These are phyloP conservation scores for Zonitis immaculata DNA, from an alignment of 2,888 invertebrate species.

Conservation along the genomic window DNA sequence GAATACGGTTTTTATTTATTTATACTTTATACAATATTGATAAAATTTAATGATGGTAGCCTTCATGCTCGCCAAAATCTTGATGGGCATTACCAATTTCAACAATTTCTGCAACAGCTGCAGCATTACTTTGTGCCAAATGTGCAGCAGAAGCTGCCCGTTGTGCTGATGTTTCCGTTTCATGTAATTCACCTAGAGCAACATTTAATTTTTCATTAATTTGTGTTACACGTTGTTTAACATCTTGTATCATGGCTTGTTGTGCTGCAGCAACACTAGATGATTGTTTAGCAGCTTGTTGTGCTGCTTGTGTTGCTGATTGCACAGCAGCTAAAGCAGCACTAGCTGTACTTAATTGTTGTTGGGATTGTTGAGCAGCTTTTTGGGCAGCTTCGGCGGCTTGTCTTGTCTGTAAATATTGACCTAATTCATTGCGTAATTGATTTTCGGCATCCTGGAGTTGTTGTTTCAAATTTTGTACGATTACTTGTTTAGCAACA, in stretches of 20 bases:
- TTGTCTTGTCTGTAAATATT: constrained; percentile 64
- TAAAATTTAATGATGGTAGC: neutral
- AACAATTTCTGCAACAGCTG: constrained; percentile 56
- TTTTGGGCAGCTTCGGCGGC: constrained; percentile 63
- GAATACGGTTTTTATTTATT: no score
- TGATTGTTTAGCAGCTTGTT: constrained; percentile 63
- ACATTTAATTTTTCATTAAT: constrained; percentile 61
- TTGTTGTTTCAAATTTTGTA: constrained; percentile 59
- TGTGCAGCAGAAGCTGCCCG: constrained; percentile 62
- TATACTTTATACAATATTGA: neutral
- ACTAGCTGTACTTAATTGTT: constrained; percentile 59
- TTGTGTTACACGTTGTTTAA: constrained; percentile 58
- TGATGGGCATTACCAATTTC: neutral
- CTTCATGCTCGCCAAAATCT: neutral
- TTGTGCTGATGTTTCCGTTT: constrained; percentile 62
- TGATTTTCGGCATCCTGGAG: constrained; percentile 61
- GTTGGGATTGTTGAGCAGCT: constrained; percentile 65
- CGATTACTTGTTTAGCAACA: constrained; percentile 55
- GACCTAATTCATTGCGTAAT: constrained; percentile 62
- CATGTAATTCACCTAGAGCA: constrained; percentile 64
- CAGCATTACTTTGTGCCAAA: constrained; percentile 66
- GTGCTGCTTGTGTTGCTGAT: constrained; percentile 63
- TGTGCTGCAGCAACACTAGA: constrained; percentile 66
- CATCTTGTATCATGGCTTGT: constrained; percentile 67
- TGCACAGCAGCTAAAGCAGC: constrained; percentile 56